Conservation (phyloP, 2,797 vertebrate species). For the Parauchenoglanis ngamensis region DNA sequence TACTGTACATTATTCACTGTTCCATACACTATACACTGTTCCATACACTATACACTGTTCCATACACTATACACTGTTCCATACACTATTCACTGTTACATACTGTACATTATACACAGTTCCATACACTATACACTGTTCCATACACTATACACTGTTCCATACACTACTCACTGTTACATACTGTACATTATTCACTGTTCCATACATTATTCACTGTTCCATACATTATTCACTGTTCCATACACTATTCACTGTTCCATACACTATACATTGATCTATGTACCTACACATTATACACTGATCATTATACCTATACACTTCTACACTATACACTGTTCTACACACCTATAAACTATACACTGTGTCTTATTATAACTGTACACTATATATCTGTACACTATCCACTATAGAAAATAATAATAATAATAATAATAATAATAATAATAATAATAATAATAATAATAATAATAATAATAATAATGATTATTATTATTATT, state of each 20-base stretch:
- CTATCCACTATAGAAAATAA: background rate
- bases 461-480: too few relatives aligned
- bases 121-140: background rate
- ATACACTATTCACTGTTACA: background rate
- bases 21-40: too few relatives aligned
- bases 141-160: background rate
- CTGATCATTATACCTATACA: too few relatives aligned
- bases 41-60: background rate
- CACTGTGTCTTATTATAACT: background rate
- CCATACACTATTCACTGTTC: background rate
- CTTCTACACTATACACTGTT: background rate
- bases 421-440: too few relatives aligned
- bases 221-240: background rate
- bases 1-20: too few relatives aligned
- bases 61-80: background rate
- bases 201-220: background rate
- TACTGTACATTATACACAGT: background rate
- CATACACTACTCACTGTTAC: background rate
- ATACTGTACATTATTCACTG: background rate
- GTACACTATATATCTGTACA: background rate
- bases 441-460: too few relatives aligned
- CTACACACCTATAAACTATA: background rate
- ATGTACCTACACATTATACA: background rate
- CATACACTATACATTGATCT: background rate
- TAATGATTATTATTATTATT: background rate